Evolutionary conservation across 2,888 invertebrate genomes (phyloP), one percentile per base, ranked within the genome.

Genomic region (Zaprionus lineosus): DNA sequence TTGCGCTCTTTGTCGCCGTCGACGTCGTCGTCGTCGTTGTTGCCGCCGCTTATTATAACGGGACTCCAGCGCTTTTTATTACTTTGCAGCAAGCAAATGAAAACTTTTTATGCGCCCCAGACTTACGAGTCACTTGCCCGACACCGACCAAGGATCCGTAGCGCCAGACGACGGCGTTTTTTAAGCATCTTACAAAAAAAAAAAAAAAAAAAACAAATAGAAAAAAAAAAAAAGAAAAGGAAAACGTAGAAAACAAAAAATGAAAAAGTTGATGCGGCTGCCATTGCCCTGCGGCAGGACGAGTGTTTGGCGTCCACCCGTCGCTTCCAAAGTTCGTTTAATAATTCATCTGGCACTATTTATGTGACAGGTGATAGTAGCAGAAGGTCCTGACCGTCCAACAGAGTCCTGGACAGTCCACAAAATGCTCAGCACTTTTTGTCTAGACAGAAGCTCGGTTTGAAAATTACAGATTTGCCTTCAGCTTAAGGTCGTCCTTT

Each of bases 321-420:
- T n/a, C n/a, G n/a, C n/a, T n/a, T n/a, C n/a, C 59, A 51, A 70
- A 73, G 61, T 75, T 74, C 40, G 79, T 84, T 83, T 82, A 79
- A 82, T 84, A 82, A 84, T 84, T 82, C 82, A 82, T 77, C 74
- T 61, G 60, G 44, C 62, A 61, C 70, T 82, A 86, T 86, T 86
- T 82, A 82, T 86, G 81, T 82, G 82, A 74, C 76, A 86, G 84
- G 81, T 81, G 74, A 86, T 84, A 75, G 81, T 52, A 74, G 70
- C 75, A 62, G 79, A 52, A 69, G 85, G 43, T 53, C 43, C 48
- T 29, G 31, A 3, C 15, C 8, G 28, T n/a, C n/a, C n/a, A n/a
- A n/a, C n/a, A n/a, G n/a, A n/a, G n/a, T n/a, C n/a, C 28, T 21
- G 64, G 63, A 44, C 39, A 15, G 61, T 63, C 63, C 63, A 24